A percentile compares a stretch with the other conserved stretches of the same genome.
These are phyloP conservation scores for Meganola albula DNA, from an alignment of 2,888 invertebrate species.

Conservation along the genomic window DNA sequence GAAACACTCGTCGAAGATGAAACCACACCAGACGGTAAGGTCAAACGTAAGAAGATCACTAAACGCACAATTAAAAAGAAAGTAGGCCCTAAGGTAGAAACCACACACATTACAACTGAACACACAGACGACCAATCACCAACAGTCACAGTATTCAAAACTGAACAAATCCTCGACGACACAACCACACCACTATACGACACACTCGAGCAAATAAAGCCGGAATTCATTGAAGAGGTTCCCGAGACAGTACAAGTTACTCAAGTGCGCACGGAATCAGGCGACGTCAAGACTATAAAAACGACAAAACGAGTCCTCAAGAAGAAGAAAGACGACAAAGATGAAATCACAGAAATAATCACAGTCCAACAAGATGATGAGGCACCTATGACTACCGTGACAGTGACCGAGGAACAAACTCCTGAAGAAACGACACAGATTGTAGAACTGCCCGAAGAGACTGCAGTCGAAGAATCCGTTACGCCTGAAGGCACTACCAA, in stretches of 20 bases:
- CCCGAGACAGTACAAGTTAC: slow-evolving; percentile 19
- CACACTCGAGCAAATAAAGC: neutral
- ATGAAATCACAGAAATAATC: slow-evolving; percentile 24
- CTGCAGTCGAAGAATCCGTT: neutral
- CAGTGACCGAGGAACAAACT: slow-evolving; percentile 15
- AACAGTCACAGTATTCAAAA: slow-evolving; percentile 4
- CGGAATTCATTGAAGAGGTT: slow-evolving; percentile 16
- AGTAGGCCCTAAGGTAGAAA: slow-evolving; percentile 13
- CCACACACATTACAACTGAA: slow-evolving; percentile 10
- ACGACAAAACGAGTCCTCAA: slow-evolving; percentile 14
- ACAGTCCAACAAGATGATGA: slow-evolving; percentile 29
- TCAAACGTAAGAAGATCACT: slow-evolving; percentile 2
- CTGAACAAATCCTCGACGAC: slow-evolving; percentile 5
- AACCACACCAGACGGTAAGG: slow-evolving; percentile 11
- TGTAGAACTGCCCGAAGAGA: slow-evolving; percentile 1
- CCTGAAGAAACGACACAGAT: neutral
- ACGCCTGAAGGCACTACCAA: slow-evolving; percentile 6
- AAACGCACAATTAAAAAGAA: slow-evolving; percentile 12
- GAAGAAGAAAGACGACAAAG: slow-evolving; percentile 10
- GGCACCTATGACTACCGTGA: slow-evolving; percentile 22
- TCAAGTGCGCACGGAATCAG: slow-evolving; percentile 18
- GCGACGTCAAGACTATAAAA: slow-evolving; percentile 17
- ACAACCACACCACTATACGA: slow-evolving; percentile 5
- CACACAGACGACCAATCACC: slow-evolving; percentile 6
- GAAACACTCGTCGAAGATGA: slow-evolving; percentile 3